Base-by-base conservation (phyloP, 2,797 vertebrate genomes). In the Hypotaenidia philippensis region DNA sequence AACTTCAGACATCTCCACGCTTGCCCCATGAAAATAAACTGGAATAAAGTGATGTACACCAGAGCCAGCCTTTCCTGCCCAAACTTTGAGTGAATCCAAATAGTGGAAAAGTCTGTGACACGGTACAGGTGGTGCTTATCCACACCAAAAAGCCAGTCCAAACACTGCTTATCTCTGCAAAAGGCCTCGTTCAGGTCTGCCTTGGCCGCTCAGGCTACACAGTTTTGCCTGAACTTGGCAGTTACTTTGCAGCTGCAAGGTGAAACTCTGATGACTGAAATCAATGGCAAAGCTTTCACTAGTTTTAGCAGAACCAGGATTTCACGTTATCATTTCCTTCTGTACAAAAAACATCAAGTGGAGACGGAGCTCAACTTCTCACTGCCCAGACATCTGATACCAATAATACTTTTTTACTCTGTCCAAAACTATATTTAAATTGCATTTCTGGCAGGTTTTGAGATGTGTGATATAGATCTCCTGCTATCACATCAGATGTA, bases 401-500 rank as follows among this genome's bases (percentile, higher is more conserved):
- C 57, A 93, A 91, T 95, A 86, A 95, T 64, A 86, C 45, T 87
- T 87, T 56, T 69, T 90, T 74, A 64, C 52, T 55, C 74, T 79
- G 88, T 79, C 86, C 93, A 97, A 92, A 92, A 87, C 87, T 83
- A 72, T 88, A 92, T 79, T 97, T 96, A 91, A 96, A 82, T 93
- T 87, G 89, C 84, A 90, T 94, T 76, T 91, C 65, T 89, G 94
- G 91, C 75, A 94, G 89, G 91, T 96, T 96, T 86, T 92, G 87
- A 95, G 93, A 91, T 91, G 87, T 88, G 88, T 95, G 96, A 96
- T 96, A 96, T 70, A 96, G 96, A 95, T 96, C 95, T 96, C 89
- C 91, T 91, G 89, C 95, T 97, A 96, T 96, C 96, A 93, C 89
- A 97, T 96, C 96, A 95, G 91, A 96, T 83, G 92, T 60, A 95